Evolutionary conservation across 2,113 vertebrate species (phyloP).

Genomic region (Argyrosomus japonicus): DNA sequence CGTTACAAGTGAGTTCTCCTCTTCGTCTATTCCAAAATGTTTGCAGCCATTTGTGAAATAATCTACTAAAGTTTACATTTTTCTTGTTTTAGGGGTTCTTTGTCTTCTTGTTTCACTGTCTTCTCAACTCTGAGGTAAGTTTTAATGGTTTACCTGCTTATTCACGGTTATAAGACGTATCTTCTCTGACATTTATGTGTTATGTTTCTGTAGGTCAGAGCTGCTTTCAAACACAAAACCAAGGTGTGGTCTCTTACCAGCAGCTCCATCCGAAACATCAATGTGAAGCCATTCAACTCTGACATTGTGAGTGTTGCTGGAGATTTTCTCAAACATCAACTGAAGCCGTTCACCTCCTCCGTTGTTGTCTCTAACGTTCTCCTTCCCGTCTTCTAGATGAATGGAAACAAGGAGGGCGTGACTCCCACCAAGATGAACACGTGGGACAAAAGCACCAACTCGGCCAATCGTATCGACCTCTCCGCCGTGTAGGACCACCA

Average conservation of each 20-base stretch:
- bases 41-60: conserved; percentile 5
- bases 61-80: neutral
- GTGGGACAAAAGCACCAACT: conserved; percentile 95
- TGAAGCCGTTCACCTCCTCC: too few species aligned
- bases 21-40: neutral
- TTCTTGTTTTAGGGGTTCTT: conserved; percentile 90
- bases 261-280: conserved; percentile 90
- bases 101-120: conserved; percentile 98
- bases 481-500: conserved; percentile 87
- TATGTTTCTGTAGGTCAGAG: conserved; percentile 88
- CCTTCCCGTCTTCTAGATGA: conserved; percentile 85
- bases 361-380: conserved; percentile 4
- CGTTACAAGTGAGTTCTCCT: conserved; percentile 89
- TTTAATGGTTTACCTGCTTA: neutral
- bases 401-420: conserved; percentile 89
- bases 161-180: neutral
- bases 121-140: conserved; percentile 97
- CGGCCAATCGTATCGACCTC: conserved; percentile 91
- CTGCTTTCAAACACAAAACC: conserved; percentile 98
- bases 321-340: too few species aligned
- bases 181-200: neutral
- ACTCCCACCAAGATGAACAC: conserved; percentile 91
- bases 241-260: conserved; percentile 98
- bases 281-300: conserved; percentile 93
- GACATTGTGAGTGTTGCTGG: conserved; percentile 89